Conservation (phyloP, 1,140 invertebrate genomes). For the Probaryconus sp. region DNA sequence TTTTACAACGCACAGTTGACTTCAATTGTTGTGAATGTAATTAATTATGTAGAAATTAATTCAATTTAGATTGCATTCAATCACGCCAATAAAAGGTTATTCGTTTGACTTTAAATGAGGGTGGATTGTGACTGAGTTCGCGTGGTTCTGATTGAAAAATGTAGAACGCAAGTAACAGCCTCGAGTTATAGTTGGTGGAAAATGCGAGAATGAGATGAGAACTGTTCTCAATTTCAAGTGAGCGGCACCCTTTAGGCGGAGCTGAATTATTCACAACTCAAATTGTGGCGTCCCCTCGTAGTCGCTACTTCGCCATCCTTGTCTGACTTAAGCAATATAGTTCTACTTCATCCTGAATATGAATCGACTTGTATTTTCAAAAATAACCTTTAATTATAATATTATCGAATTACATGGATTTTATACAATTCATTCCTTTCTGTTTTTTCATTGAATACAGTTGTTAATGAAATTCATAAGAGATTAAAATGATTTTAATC, state of each 20-base stretch:
- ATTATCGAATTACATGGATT: constrained; percentile 8
- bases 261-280: constrained; percentile 72
- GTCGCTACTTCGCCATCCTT: constrained; percentile 57
- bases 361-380: constrained; percentile 32
- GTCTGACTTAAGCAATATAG: constrained; percentile 32
- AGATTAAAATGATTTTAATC: no score
- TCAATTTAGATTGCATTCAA: constrained; percentile 28
- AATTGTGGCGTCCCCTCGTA: constrained; percentile 65
- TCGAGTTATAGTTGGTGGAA: constrained; percentile 66
- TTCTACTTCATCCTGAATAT: constrained; percentile 25
- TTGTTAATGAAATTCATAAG: no score
- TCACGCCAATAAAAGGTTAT: constrained; percentile 32
- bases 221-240: constrained; percentile 70
- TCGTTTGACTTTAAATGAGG: constrained; percentile 37
- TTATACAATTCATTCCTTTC: constrained; percentile 19
- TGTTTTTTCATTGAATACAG: background rate
- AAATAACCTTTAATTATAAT: constrained; percentile 25
- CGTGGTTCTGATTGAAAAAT: constrained; percentile 74
- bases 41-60: constrained; percentile 18
- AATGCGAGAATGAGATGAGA: constrained; percentile 59
- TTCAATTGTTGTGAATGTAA: no score
- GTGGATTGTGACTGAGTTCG: constrained; percentile 39
- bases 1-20: no score
- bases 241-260: constrained; percentile 67
- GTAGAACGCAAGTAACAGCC: constrained; percentile 71